Percentiles rank a stretch among this genome's conserved stretches.
Evolutionary conservation across 2,888 invertebrate genomes (phyloP).

Genomic region (Aethes cnicana): DNA sequence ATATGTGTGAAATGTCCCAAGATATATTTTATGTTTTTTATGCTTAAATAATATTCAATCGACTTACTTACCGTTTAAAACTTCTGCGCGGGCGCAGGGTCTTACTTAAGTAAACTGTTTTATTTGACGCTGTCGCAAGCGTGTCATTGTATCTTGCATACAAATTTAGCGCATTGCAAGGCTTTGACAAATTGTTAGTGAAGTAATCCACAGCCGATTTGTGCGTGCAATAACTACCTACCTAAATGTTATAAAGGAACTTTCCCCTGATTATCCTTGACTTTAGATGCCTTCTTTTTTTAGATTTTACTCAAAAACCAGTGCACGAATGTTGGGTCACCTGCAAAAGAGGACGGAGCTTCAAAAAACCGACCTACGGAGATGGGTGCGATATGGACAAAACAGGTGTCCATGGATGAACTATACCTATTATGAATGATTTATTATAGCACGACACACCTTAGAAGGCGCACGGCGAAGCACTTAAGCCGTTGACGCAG

Average conservation of each 20-base stretch:
- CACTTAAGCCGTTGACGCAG: no score
- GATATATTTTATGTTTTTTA: no score
- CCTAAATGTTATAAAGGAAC: no score
- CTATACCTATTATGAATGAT: conserved; percentile 48
- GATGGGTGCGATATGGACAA: conserved; percentile 24
- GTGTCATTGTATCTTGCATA: not conserved
- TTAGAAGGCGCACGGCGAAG: no score
- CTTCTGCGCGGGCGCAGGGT: no score
- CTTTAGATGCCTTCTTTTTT: no score
- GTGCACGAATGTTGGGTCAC: conserved; percentile 75
- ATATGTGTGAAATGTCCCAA: no score
- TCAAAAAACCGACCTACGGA: conserved; percentile 63
- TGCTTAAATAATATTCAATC: no score
- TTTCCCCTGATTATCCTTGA: no score
- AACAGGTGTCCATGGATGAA: conserved; percentile 37
- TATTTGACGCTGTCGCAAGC: conserved; percentile 4
- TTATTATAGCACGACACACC: no score
- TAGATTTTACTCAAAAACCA: conserved; percentile 71
- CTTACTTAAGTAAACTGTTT: not conserved
- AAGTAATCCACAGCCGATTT: no score
- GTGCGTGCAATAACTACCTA: no score
- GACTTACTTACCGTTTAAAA: not conserved
- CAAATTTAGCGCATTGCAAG: conserved; percentile 6
- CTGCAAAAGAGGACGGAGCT: conserved; percentile 71
- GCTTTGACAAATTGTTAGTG: not conserved